phyloP scores from a whole-genome alignment of 2,113 vertebrate species.

The Psettodes erumei region DNA sequence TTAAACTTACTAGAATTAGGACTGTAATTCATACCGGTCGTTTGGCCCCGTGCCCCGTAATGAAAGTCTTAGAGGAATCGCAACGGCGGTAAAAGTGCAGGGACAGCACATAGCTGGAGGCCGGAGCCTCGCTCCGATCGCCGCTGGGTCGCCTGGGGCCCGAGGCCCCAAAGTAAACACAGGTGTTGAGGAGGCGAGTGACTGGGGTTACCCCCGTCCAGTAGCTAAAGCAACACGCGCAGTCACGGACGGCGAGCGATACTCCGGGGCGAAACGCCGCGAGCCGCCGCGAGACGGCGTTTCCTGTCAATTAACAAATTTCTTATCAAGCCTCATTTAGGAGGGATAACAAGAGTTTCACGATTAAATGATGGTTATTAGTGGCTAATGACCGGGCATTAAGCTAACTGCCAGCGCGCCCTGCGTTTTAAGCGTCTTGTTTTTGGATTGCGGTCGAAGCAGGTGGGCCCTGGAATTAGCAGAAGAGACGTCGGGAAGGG shows the following conservation, averaged over 20 bases:
- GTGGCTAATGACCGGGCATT: slow-evolving; percentile 61
- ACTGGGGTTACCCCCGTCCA: slow-evolving; percentile 75
- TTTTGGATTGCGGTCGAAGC: slow-evolving; percentile 59
- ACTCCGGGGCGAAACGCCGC: slow-evolving; percentile 52
- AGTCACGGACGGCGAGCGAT: slow-evolving; percentile 63
- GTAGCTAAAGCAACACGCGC: slow-evolving; percentile 79
- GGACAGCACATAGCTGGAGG: slow-evolving; percentile 79
- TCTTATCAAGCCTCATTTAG: slow-evolving; percentile 79
- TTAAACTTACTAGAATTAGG: slow-evolving; percentile 71
- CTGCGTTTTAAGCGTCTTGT: slow-evolving; percentile 51
- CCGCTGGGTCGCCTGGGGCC: slow-evolving; percentile 77
- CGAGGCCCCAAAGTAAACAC: slow-evolving; percentile 88
- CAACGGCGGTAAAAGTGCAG: slow-evolving; percentile 78
- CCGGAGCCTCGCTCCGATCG: slow-evolving; percentile 80
- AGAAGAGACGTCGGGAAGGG: slow-evolving; percentile 9
- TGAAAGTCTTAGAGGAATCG: slow-evolving; percentile 77
- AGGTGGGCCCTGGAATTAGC: slow-evolving; percentile 55
- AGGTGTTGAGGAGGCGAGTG: slow-evolving; percentile 84
- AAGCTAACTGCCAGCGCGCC: slow-evolving; percentile 42
- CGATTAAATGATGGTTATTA: slow-evolving; percentile 69
- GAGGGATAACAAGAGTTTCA: slow-evolving; percentile 68
- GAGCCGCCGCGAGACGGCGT: slow-evolving; percentile 41
- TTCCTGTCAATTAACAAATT: slow-evolving; percentile 66
- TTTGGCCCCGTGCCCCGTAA: slow-evolving; percentile 65
- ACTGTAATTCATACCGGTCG: slow-evolving; percentile 74